Evolutionary conservation across 2,113 vertebrate genomes (phyloP).

Genomic region (Quiscalus mexicanus): DNA sequence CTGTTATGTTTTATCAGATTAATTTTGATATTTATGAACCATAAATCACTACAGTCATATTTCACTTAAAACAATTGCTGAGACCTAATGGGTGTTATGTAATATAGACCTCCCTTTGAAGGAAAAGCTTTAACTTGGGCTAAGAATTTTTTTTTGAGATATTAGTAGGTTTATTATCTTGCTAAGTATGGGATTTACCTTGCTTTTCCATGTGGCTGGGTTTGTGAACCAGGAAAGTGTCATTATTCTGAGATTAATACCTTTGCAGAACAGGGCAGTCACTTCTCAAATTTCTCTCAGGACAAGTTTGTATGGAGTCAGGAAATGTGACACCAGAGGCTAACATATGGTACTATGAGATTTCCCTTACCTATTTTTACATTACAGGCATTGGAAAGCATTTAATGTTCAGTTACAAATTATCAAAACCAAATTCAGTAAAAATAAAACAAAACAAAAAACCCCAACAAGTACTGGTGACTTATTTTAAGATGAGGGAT

Average conservation of each 20-base stretch:
- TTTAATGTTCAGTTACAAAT: background rate
- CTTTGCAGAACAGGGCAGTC: background rate
- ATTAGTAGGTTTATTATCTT: background rate
- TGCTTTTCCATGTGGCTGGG: background rate
- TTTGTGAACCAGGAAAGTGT: background rate
- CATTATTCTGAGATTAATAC: background rate
- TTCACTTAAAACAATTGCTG: background rate
- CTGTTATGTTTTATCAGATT: background rate
- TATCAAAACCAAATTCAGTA: background rate
- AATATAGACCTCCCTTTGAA: background rate
- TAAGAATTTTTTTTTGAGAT: background rate
- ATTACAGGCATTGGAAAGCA: background rate
- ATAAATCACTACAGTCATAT: background rate
- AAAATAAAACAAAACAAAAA: background rate
- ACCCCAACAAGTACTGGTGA: rapidly evolving
- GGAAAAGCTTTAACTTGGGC: background rate
- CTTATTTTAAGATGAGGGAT: background rate
- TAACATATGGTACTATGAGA: background rate
- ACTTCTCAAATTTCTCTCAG: background rate
- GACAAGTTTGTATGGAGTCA: background rate
- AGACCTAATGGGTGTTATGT: background rate
- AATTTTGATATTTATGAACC: background rate
- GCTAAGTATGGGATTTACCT: background rate
- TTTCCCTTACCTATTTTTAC: background rate
- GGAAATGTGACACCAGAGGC: background rate